Percentiles rank a stretch among this genome's conserved stretches.
These are phyloP conservation scores for Trichomalopsis sarcophagae DNA, from an alignment of 1,140 invertebrate species.

Conservation along the genomic window DNA sequence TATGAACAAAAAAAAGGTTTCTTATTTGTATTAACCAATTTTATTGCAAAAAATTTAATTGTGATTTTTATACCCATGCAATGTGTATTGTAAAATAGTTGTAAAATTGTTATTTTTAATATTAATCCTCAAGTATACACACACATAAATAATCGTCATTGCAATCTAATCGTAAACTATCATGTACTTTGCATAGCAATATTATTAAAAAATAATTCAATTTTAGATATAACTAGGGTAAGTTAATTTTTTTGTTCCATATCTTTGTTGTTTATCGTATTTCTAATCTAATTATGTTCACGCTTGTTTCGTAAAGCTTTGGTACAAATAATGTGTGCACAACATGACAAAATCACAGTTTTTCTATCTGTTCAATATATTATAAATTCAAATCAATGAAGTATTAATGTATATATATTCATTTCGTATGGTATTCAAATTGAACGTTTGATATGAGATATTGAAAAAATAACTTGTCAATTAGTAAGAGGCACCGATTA, in stretches of 20 bases:
- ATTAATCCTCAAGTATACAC: background rate
- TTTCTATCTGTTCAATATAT: background rate
- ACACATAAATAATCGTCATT: background rate
- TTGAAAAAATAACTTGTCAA: background rate
- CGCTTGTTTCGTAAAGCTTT: conserved; percentile 44
- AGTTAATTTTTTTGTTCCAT: background rate
- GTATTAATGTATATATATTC: too few species aligned
- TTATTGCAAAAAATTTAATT: background rate
- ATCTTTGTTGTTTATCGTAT: conserved; percentile 45
- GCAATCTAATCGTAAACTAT: too few species aligned
- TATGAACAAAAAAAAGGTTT: background rate
- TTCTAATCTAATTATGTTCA: conserved; percentile 37
- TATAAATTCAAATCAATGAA: background rate
- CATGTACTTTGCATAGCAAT: background rate
- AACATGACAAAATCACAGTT: background rate
- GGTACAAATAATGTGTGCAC: conserved; percentile 21
- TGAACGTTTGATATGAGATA: too few species aligned
- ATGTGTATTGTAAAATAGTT: background rate
- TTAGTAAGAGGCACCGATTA: too few species aligned
- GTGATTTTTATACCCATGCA: too few species aligned
- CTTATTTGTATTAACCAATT: background rate
- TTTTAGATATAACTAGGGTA: background rate
- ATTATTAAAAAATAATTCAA: background rate
- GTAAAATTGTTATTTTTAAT: background rate
- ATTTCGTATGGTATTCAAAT: too few species aligned